Base-by-base conservation (phyloP, 2,888 invertebrate species). In the Polyommatus icarus region DNA sequence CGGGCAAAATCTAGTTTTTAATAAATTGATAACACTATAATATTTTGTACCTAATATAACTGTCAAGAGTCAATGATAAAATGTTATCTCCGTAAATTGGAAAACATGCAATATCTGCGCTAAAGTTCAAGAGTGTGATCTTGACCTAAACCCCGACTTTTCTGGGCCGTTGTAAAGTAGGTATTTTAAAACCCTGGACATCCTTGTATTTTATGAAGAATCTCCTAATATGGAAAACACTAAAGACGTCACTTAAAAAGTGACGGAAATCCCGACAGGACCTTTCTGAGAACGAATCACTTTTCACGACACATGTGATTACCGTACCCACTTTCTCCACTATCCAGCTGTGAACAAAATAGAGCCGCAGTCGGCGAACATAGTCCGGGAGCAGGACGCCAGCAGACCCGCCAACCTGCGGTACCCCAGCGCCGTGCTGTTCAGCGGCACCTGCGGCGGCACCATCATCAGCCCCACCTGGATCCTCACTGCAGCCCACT, bases 381-480 rank as follows among this genome's bases (percentile, higher is more conserved):
- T 59, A 59, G 20, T 8, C 2, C 59, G 59, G 20, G 59, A 59
- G 20, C 59, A 59, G 59, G 8, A 59, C 8, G 20, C 59, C 2
- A 20, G 59, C 20, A n/a, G 8, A 20, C 59, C 20, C 59, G 59
- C 59, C 59, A 59, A 84, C 73, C 80, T 84, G 76, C 78, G 77
- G n/a, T 84, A 79, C 79, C 93, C 93, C 0, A 87, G 89, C 71
- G 93, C 93, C 0, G 89, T 93, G 59, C 90, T 93, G 7, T 92
- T 90, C 83, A 91, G 93, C 73, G 86, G 87, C 75, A 91, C 90
- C 67, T 93, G 93, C 80, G 93, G 93, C 1, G 93, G 93, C 24
- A 87, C 91, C 81, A 92, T 93, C 84, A 90, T 93, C 83, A 88
- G 90, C 82, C 85, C 87, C 67, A 90, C 81, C 8, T 93, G 93